Evolutionary conservation across 2,797 vertebrate species (phyloP).

Genomic region (Chelmon rostratus): DNA sequence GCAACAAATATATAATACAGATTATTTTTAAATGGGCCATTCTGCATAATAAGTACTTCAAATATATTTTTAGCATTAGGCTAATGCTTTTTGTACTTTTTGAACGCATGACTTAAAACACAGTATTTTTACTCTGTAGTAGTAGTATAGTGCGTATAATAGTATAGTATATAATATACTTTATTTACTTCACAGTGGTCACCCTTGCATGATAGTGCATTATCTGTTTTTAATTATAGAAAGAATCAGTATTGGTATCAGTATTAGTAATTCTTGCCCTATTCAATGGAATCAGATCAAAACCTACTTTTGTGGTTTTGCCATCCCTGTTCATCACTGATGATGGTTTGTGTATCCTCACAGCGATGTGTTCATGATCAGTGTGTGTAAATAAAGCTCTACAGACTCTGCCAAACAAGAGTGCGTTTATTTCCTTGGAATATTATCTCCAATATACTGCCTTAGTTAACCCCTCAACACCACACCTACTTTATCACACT

Average conservation of each 20-base stretch:
- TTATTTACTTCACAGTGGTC: too few species aligned
- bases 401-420: background rate
- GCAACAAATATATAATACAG: too few species aligned
- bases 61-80: background rate
- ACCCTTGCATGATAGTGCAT: background rate
- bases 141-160: too few species aligned
- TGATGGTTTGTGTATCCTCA: background rate
- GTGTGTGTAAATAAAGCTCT: background rate
- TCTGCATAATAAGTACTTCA: too few species aligned
- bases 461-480: background rate
- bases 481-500: background rate
- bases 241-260: background rate
- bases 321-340: background rate
- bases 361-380: background rate
- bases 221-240: background rate
- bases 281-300: background rate
- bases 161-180: too few species aligned
- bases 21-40: too few species aligned
- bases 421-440: background rate
- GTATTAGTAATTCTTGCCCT: background rate
- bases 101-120: background rate
- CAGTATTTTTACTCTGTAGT: too few species aligned
- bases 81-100: background rate
- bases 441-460: constrained; percentile 4
- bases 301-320: background rate